A percentile compares a stretch with the other conserved stretches of the same genome.
phyloP scores from a whole-genome alignment of 2,888 invertebrate species.

The Ischnus inquisitorius region DNA sequence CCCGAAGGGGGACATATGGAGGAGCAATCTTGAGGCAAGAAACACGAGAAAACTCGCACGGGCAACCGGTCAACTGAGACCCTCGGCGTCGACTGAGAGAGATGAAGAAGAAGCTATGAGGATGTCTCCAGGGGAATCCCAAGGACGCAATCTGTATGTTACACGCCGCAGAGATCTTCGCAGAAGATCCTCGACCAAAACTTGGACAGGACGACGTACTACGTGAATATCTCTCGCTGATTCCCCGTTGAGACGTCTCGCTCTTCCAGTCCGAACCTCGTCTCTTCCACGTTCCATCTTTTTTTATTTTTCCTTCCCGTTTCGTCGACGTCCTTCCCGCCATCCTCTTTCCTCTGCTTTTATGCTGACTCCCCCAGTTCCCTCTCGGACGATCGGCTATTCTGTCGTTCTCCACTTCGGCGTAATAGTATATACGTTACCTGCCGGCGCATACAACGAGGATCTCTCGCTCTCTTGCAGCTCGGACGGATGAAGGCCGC shows the following conservation, averaged over 20 bases:
- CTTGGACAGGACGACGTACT: slow-evolving; percentile 18
- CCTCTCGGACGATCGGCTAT: slow-evolving; percentile 64
- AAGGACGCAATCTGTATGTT: slow-evolving; percentile 32
- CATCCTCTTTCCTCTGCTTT: slow-evolving; percentile 44
- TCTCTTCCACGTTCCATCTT: neutral
- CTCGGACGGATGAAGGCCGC: slow-evolving; percentile 57
- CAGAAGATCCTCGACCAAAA: slow-evolving; percentile 36
- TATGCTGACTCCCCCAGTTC: slow-evolving; percentile 53
- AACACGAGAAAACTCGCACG: slow-evolving; percentile 14
- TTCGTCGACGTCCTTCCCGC: slow-evolving; percentile 35
- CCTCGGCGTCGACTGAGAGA: neutral
- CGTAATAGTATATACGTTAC: slow-evolving; percentile 65
- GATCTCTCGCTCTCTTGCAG: slow-evolving; percentile 27
- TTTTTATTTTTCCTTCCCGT: slow-evolving; percentile 3
- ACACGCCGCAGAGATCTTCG: slow-evolving; percentile 21
- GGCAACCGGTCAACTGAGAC: slow-evolving; percentile 14
- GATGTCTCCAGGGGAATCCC: slow-evolving; percentile 31
- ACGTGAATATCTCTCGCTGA: slow-evolving; percentile 48
- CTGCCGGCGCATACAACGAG: slow-evolving; percentile 55
- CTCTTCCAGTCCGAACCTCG: slow-evolving; percentile 23
- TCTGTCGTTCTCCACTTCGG: slow-evolving; percentile 58
- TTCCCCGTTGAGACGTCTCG: slow-evolving; percentile 20
- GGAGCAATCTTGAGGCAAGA: slow-evolving; percentile 7
- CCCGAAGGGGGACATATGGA: neutral
- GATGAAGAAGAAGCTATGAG: neutral